These are phyloP conservation scores for Antheraea assamensis DNA, from an alignment of 2,888 invertebrate species.

Conservation along the genomic window DNA sequence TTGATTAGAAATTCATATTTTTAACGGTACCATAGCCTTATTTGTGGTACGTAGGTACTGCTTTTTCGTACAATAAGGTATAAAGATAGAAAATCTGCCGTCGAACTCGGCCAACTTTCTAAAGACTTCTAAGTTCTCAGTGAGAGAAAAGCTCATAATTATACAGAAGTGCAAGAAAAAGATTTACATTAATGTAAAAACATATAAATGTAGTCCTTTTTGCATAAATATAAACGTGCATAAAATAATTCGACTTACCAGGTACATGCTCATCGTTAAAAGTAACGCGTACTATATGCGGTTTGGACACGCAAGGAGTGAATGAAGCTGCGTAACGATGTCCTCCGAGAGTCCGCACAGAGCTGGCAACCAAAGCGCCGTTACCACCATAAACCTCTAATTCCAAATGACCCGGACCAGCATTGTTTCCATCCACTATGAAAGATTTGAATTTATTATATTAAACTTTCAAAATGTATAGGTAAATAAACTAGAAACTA, in stretches of 20 bases:
- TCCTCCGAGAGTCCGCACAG: conserved; percentile 94
- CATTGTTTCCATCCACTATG: conserved; percentile 93
- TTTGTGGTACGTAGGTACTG: not conserved
- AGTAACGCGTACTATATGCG: conserved; percentile 95
- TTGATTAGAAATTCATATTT: not conserved
- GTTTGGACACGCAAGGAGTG: conserved; percentile 92
- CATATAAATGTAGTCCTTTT: no score
- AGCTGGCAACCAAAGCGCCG: conserved; percentile 96
- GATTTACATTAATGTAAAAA: no score
- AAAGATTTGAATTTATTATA: not conserved
- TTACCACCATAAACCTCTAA: conserved; percentile 91
- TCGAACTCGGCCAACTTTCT: not conserved
- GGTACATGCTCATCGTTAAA: conserved; percentile 96
- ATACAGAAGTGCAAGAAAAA: not conserved
- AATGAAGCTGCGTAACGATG: conserved; percentile 96
- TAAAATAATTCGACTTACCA: conserved; percentile 84
- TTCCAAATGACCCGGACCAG: conserved; percentile 98
- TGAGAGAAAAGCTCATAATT: not conserved
- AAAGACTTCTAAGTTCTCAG: not conserved
- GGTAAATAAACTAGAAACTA: no score
- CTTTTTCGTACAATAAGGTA: not conserved
- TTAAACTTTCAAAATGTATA: not conserved
- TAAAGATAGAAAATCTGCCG: not conserved
- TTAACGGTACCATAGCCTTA: not conserved
- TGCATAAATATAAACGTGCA: not conserved